A percentile compares a stretch with the other conserved stretches of the same genome.
Conservation (phyloP, 2,113 vertebrate species). For the Pachycephala philippinensis region DNA sequence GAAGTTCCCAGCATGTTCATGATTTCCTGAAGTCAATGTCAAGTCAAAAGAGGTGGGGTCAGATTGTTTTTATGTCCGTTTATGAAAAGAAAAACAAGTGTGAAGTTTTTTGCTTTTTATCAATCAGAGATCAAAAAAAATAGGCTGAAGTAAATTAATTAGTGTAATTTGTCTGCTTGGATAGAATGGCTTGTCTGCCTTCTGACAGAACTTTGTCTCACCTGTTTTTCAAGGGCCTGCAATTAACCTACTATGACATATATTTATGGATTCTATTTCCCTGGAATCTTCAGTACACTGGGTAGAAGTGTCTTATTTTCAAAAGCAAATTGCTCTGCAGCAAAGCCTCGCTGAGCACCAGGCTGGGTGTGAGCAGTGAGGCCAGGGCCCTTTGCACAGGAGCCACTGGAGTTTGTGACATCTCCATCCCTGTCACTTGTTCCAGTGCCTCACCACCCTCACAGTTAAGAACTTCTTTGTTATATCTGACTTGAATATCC, state of each 20-base stretch:
- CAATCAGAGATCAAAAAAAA: neutral
- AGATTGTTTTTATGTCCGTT: neutral
- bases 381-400: neutral
- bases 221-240: neutral
- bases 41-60: neutral
- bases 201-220: neutral
- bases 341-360: neutral
- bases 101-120: neutral
- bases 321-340: neutral
- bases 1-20: neutral
- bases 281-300: neutral
- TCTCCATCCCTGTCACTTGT: neutral
- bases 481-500: neutral
- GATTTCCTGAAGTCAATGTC: neutral
- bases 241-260: neutral
- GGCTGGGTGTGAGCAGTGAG: neutral
- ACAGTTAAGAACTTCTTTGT: neutral
- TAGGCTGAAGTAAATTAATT: neutral
- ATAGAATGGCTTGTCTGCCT: neutral
- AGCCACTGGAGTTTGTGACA: neutral
- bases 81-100: neutral
- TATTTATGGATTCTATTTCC: neutral
- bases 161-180: neutral
- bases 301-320: neutral
- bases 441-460: neutral